Conservation (phyloP, 1,140 invertebrate species). For the Lordiphosa stackelbergi region DNA sequence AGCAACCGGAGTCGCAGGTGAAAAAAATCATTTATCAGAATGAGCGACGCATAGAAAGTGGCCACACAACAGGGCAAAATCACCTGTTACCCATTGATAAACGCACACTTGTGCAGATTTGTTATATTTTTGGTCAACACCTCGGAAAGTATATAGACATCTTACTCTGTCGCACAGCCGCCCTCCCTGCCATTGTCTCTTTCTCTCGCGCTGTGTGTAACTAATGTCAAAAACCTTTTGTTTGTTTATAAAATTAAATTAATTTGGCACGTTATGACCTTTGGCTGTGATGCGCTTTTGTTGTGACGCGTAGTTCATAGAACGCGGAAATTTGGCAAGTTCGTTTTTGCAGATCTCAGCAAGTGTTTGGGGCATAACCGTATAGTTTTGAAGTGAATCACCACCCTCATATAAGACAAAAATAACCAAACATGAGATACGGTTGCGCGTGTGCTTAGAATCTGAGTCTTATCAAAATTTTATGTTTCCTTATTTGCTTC, state of each 20-base stretch:
- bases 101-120: slow-evolving; percentile 19
- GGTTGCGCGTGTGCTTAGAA: no score
- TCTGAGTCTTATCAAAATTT: no score
- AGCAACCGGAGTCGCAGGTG: slow-evolving; percentile 30
- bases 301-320: slow-evolving; percentile 53
- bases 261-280: slow-evolving; percentile 64
- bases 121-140: background rate
- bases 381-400: slow-evolving; percentile 11
- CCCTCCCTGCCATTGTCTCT: background rate
- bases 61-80: slow-evolving; percentile 40
- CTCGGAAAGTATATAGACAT: slow-evolving; percentile 2
- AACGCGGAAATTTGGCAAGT: slow-evolving; percentile 57
- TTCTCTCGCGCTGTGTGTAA: slow-evolving; percentile 6
- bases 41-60: slow-evolving; percentile 38
- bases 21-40: slow-evolving; percentile 54
- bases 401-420: background rate
- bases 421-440: background rate
- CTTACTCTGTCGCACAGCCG: slow-evolving; percentile 8
- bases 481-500: slow-evolving; percentile 14
- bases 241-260: slow-evolving; percentile 52
- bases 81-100: slow-evolving; percentile 25
- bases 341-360: slow-evolving; percentile 25
- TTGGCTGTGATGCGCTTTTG: slow-evolving; percentile 13
- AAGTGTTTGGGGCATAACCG: slow-evolving; percentile 20
- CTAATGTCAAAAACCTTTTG: slow-evolving; percentile 73